Percentiles rank a stretch among this genome's conserved stretches.
phyloP scores from a whole-genome alignment of 1,140 invertebrate species.

The Cataglyphis hispanica region DNA sequence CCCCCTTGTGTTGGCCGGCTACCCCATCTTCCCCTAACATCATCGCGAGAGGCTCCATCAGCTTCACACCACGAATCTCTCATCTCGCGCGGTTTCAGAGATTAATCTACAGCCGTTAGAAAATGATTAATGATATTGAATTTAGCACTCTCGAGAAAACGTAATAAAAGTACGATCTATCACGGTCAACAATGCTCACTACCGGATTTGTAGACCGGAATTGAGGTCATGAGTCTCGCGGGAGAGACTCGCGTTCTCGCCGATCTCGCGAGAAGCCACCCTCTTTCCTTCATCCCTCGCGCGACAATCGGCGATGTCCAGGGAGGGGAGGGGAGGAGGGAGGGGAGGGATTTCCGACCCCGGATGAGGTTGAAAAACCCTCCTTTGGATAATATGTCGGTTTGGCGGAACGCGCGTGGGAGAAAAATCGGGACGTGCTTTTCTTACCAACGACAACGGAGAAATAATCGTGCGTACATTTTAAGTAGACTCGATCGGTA shows the following conservation, averaged over 20 bases:
- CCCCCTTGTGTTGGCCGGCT: background rate
- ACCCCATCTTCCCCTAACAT: background rate
- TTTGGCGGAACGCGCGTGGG: background rate
- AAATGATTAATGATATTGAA: conserved; percentile 47
- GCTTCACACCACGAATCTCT: background rate
- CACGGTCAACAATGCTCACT: conserved; percentile 8
- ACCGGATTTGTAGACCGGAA: background rate
- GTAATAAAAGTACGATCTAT: conserved; percentile 12
- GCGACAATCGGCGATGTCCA: background rate
- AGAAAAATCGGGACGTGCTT: background rate
- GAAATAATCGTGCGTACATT: conserved; percentile 18
- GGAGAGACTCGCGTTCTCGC: background rate
- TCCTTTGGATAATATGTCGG: background rate
- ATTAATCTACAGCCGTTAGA: conserved; percentile 12
- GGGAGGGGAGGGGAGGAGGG: too few species aligned
- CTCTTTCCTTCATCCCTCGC: conserved; percentile 8
- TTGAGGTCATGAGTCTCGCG: background rate
- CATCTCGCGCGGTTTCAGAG: background rate
- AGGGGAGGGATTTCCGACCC: too few species aligned
- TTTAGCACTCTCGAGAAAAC: background rate
- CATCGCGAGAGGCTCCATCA: background rate
- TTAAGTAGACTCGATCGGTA: conserved; percentile 38
- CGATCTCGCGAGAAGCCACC: background rate
- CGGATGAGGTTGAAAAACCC: background rate
- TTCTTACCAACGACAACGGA: conserved; percentile 59